Evolutionary conservation across 2,113 vertebrate species (phyloP), one percentile per base, ranked within the genome.

Genomic region (Salminus brasiliensis): DNA sequence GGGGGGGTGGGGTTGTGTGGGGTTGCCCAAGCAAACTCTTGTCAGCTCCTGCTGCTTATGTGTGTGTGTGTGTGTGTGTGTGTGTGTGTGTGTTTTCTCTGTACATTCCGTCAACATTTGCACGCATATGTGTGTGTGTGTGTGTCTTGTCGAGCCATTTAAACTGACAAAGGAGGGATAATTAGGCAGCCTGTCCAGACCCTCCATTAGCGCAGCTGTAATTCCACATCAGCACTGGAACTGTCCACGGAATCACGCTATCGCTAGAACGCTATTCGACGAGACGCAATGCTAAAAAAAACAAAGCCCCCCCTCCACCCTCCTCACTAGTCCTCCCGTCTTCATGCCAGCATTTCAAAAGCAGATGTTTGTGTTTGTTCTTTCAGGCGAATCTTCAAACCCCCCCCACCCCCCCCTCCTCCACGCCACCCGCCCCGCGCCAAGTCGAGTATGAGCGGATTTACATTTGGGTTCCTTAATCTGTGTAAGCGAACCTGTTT

Each of bases 401-500:
- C n/a, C n/a, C n/a, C n/a, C n/a, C n/a, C 39, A 4, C 39, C 39
- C 39, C 39, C 39, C 39, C 90, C 90, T 91, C 77, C n/a, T n/a
- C n/a, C n/a, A n/a, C n/a, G n/a, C n/a, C n/a, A n/a, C n/a, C n/a
- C n/a, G n/a, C 75, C 72, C 84, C 77, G 85, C 78, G 79, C 88
- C 87, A 90, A 92, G 90, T 88, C 72, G 89, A 92, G 90, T 91
- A 91, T 90, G 91, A 91, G 90, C 90, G 90, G 92, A 93, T 93
- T 93, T 92, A 89, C 90, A 92, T 91, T 90, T 86, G 85, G 89
- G 82, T 88, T 92, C 86, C 92, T 85, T 93, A 93, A 94, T 94
- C 92, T 93, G 88, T 91, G 88, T 93, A 92, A 92, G 93, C 85
- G 92, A 95, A 94, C 93, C 93, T 93, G 94, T 94, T 94, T 93